These are phyloP conservation scores for Picus viridis DNA, from an alignment of 2,797 vertebrate genomes.

Conservation along the genomic window DNA sequence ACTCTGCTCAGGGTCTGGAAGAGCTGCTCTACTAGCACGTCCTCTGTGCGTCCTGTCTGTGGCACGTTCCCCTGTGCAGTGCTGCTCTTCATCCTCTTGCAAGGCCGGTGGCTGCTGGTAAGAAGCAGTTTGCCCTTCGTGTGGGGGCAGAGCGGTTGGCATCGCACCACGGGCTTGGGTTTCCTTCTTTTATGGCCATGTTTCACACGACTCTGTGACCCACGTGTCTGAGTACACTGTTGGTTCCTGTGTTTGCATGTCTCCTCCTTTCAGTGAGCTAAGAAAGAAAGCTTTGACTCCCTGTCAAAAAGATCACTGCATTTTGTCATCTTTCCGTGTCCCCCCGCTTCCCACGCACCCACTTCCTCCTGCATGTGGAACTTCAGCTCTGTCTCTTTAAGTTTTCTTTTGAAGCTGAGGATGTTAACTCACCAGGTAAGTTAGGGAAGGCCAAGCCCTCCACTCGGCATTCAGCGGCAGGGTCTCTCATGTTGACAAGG, in stretches of 20 bases:
- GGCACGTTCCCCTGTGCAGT: not conserved
- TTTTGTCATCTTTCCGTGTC: conserved; percentile 80
- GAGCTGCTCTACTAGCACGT: conserved; percentile 33
- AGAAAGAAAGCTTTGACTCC: conserved; percentile 71
- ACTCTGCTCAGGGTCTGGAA: conserved; percentile 69
- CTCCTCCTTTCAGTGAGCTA: conserved; percentile 67
- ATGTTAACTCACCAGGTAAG: conserved; percentile 81
- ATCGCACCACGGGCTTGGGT: conserved; percentile 58
- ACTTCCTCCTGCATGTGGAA: conserved; percentile 81
- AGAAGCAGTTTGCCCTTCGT: conserved; percentile 49
- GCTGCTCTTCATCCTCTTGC: conserved; percentile 3
- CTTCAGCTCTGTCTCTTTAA: conserved; percentile 82
- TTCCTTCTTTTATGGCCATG: conserved; percentile 45
- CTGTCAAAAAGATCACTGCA: conserved; percentile 77
- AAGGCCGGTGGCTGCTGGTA: conserved; percentile 49
- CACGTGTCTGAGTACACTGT: conserved; percentile 64
- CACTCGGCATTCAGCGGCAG: conserved; percentile 47
- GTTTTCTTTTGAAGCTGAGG: conserved; percentile 80
- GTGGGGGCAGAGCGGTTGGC: conserved; percentile 36
- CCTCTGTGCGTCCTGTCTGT: conserved; percentile 39
- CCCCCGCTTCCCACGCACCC: conserved; percentile 80
- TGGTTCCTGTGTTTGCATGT: conserved; percentile 72
- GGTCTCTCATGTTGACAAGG: conserved; percentile 11
- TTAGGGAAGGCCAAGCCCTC: conserved; percentile 63
- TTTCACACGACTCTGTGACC: conserved; percentile 55